Evolutionary conservation across 2,113 vertebrate species (phyloP).

Genomic region (Pluvialis apricaria): DNA sequence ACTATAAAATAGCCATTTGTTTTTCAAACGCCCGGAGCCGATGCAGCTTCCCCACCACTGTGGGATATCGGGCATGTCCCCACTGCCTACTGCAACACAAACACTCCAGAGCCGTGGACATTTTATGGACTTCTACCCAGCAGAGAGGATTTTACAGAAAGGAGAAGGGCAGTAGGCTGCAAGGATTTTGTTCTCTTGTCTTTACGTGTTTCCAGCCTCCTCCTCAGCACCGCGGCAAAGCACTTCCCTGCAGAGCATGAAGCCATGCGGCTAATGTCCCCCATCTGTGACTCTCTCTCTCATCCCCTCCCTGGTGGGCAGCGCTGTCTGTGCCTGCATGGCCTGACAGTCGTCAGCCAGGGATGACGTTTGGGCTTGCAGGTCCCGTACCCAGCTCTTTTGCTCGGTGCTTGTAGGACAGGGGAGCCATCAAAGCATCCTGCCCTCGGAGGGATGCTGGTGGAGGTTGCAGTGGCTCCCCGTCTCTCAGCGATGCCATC

Average conservation of each 20-base stretch:
- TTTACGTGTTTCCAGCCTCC: not conserved
- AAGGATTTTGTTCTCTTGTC: not conserved
- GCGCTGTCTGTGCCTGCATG: not conserved
- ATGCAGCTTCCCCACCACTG: not conserved
- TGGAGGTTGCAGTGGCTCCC: not conserved
- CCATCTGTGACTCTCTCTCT: constrained; percentile 26
- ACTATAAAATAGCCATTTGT: not conserved
- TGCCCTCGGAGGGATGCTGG: fast-evolving
- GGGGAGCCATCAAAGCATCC: not conserved
- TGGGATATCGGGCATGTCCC: not conserved
- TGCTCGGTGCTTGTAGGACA: not conserved
- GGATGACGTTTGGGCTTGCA: not conserved
- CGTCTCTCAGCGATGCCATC: not conserved
- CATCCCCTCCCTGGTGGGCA: not conserved
- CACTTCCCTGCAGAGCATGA: not conserved
- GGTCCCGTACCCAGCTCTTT: not conserved
- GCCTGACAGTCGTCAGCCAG: fast-evolving
- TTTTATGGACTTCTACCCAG: not conserved
- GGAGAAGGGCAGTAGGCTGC: not conserved
- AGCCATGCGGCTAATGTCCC: constrained; percentile 21
- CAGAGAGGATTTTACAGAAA: not conserved
- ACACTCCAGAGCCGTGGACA: not conserved
- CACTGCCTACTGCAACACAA: not conserved
- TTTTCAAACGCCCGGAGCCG: not conserved
- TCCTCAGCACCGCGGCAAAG: not conserved